phyloP scores from a whole-genome alignment of 2,113 vertebrate genomes.

The Heliornis fulica region DNA sequence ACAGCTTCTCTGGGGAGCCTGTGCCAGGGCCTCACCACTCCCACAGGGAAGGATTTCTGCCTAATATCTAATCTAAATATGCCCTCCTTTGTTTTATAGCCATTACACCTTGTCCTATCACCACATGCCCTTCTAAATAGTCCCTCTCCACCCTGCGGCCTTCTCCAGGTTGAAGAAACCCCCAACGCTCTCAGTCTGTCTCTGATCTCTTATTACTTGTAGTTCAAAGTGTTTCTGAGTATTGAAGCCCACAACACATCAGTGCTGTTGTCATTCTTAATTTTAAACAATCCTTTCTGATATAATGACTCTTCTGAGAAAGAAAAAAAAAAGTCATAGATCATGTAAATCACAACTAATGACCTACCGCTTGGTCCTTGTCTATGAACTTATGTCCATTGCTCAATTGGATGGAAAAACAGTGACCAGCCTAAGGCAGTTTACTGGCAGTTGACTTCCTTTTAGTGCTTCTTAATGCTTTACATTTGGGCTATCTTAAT shows the following conservation, averaged over 20 bases:
- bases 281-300: constrained; percentile 2
- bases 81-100: no score
- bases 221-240: not conserved
- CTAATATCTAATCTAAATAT: no score
- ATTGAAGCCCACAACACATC: not conserved
- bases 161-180: no score
- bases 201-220: not conserved
- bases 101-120: no score
- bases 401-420: not conserved
- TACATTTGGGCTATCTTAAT: not conserved
- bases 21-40: no score
- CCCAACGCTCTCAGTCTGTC: no score
- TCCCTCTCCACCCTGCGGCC: no score
- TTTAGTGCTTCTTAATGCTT: constrained; percentile 10
- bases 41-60: no score
- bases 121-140: no score
- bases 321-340: not conserved
- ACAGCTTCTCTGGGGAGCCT: no score
- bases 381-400: not conserved
- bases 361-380: not conserved
- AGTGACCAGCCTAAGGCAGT: constrained; percentile 1
- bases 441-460: not conserved
- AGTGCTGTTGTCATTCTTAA: constrained; percentile 7
- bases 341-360: constrained; percentile 42
- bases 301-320: not conserved